A percentile compares a stretch with the other conserved stretches of the same genome.
Evolutionary conservation across 2,113 vertebrate genomes (phyloP).

Genomic region (Sylvia atricapilla): DNA sequence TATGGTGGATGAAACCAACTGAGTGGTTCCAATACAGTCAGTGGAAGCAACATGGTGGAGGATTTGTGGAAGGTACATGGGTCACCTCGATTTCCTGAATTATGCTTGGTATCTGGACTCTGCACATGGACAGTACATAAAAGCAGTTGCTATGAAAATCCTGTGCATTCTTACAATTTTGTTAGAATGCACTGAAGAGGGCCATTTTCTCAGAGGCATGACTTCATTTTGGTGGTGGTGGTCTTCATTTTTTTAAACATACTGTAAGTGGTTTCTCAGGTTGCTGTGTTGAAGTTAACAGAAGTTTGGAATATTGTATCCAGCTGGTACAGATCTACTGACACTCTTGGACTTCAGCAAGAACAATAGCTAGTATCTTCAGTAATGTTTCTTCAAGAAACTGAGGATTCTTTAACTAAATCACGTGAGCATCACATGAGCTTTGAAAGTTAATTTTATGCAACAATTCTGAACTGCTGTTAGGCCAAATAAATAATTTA

Average conservation of each 20-base stretch:
- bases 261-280: background rate
- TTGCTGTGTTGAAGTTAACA: background rate
- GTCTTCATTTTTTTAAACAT: background rate
- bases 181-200: background rate
- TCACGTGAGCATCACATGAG: background rate
- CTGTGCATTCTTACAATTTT: background rate
- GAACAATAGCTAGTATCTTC: background rate
- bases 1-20: background rate
- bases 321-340: fast-evolving
- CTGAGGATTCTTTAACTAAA: background rate
- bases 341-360: background rate
- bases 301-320: background rate
- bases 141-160: background rate
- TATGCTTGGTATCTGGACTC: background rate
- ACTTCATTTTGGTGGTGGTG: background rate
- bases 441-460: background rate
- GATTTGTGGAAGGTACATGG: background rate
- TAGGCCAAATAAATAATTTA: background rate
- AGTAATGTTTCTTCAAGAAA: background rate
- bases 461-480: background rate
- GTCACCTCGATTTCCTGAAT: background rate
- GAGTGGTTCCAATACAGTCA: background rate
- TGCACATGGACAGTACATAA: background rate
- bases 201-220: background rate
- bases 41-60: background rate